Percentiles rank a stretch among this genome's conserved stretches.
Evolutionary conservation across 2,888 invertebrate species (phyloP).

Genomic region (Arrhopalites spinosus): DNA sequence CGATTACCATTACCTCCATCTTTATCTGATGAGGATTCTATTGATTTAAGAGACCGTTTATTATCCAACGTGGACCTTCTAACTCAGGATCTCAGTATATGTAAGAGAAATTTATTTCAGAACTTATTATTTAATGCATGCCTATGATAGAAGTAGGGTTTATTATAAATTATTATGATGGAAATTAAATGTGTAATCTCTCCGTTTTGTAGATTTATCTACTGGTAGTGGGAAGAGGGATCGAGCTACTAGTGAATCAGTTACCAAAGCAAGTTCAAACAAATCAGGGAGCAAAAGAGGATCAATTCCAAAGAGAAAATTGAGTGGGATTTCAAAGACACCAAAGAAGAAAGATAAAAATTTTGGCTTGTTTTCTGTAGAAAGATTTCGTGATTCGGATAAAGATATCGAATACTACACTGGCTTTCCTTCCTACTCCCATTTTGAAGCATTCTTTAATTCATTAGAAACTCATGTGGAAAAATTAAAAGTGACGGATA

Average conservation of each 20-base stretch:
- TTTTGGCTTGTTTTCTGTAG: conserved; percentile 50
- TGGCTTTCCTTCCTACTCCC: conserved; percentile 49
- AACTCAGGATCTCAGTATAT: background rate
- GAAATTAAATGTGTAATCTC: background rate
- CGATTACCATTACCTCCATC: background rate
- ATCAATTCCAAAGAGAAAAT: conserved; percentile 38
- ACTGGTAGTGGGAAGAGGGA: background rate
- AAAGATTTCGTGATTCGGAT: conserved; percentile 50
- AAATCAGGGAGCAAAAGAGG: conserved; percentile 20
- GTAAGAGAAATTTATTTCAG: background rate
- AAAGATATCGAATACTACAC: conserved; percentile 56
- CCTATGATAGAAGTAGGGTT: too few relatives aligned
- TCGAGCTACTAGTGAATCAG: background rate
- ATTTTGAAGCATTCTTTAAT: conserved; percentile 53
- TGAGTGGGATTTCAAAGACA: conserved; percentile 48
- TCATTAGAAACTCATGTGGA: conserved; percentile 52
- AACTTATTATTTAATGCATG: background rate
- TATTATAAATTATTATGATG: background rate
- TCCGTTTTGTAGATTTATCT: background rate
- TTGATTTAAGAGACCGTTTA: background rate
- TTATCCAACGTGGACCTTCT: background rate
- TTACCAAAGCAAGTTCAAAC: background rate
- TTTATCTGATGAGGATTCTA: background rate
- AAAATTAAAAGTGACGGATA: conserved; percentile 51
- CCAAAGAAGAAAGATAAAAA: conserved; percentile 50